Evolutionary conservation across 2,113 vertebrate species (phyloP), one percentile per base, ranked within the genome.

Genomic region (Etheostoma cragini): DNA sequence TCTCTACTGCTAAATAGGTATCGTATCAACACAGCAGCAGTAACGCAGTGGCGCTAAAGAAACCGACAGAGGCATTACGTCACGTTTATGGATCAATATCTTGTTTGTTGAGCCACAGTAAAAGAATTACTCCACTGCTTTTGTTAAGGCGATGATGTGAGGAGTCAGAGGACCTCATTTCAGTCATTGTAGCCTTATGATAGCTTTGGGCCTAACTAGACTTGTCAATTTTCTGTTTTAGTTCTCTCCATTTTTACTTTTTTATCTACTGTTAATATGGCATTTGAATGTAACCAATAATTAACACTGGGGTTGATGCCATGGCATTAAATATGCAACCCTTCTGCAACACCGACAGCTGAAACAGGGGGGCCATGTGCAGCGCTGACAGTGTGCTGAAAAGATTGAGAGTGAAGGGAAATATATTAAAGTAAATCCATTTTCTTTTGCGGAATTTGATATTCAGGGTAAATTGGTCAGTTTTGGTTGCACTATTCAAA

Each of bases 11-110:
- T 66, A 70, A 62, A 24, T 45, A 79, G 19, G 22, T 63, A 69
- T 78, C 53, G 65, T 69, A 80, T 65, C n/a, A 81, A 72, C 57
- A 56, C 69, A 45, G 8, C 63, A 54, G 42, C 17, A 17, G 8
- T 35, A 16, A 78, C 7, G 7, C 47, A 68, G 53, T 45, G 57
- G 30, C 13, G 13, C 50, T 21, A 14, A 22, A 21, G 21, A 78
- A 68, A 4, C 5, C 38, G 35, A 49, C 17, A 38, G 42, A 76
- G 26, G 50, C 19, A 24, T 14, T 49, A 11, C 38, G 4, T n/a
- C 8, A 65, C 0, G 35, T 58, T 53, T 52, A 65, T 62, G 8
- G 46, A 80, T 81, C 63, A 50, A 76, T 77, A 82, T 54, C 52
- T 62, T 11, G 11, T 66, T 22, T 17, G 45, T 47, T 64, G 4